These are phyloP conservation scores for Dufourea novaeangliae DNA, from an alignment of 1,140 invertebrate species.

Conservation along the genomic window DNA sequence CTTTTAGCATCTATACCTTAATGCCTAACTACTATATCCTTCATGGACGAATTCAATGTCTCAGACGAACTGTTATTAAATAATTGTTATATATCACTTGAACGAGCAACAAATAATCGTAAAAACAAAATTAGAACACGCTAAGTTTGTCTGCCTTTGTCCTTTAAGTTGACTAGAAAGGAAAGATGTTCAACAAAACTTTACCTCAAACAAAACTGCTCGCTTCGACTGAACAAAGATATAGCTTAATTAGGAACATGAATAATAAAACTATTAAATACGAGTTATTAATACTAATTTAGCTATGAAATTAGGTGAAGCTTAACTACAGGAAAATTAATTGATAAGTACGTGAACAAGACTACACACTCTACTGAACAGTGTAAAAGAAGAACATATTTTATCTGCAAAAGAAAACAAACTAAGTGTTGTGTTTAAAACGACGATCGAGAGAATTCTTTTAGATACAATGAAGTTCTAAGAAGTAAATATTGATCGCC, in stretches of 20 bases:
- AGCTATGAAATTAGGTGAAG: background rate
- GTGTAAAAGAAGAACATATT: background rate
- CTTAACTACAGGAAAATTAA: background rate
- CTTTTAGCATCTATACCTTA: constrained; percentile 26
- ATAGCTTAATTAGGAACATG: constrained; percentile 39
- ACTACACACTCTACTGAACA: background rate
- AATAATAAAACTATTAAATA: constrained; percentile 1
- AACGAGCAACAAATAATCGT: background rate
- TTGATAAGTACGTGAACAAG: background rate
- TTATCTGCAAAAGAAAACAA: background rate
- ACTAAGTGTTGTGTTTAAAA: background rate
- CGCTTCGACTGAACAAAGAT: background rate
- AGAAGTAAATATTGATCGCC: constrained; percentile 5
- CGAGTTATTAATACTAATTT: background rate
- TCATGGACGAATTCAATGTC: constrained; percentile 38
- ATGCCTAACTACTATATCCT: constrained; percentile 12
- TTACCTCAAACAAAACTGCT: background rate
- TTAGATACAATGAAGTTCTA: background rate
- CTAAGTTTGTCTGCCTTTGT: background rate
- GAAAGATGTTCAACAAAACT: background rate
- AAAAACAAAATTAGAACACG: background rate
- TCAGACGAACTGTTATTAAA: constrained; percentile 5
- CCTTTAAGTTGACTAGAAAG: constrained; percentile 33
- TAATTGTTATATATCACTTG: background rate
- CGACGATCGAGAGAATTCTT: background rate